Percentiles rank a stretch among this genome's conserved stretches.
These are phyloP conservation scores for Alviniconcha marisindica DNA, from an alignment of 1,140 invertebrate genomes.

Conservation along the genomic window DNA sequence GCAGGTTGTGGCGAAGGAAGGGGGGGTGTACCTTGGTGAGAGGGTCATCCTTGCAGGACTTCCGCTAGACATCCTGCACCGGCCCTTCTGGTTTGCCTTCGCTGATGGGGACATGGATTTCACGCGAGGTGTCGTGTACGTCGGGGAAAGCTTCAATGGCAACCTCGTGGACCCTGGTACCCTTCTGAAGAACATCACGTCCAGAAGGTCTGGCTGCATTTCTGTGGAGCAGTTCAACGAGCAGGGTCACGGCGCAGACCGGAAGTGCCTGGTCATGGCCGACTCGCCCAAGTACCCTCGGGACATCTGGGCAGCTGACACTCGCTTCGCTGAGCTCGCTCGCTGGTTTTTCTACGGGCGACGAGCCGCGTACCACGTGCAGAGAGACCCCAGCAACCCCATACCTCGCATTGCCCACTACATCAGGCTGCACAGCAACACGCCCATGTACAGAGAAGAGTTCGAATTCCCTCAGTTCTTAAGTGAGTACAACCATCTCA, in stretches of 20 bases:
- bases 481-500: slow-evolving; percentile 14
- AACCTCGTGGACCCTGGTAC: background rate
- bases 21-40: slow-evolving; percentile 10
- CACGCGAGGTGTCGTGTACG: slow-evolving; percentile 6
- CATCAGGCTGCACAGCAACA: background rate
- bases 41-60: background rate
- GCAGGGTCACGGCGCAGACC: background rate
- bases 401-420: slow-evolving; percentile 39
- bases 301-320: slow-evolving; percentile 26
- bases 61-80: background rate
- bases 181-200: background rate
- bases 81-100: background rate
- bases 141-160: background rate
- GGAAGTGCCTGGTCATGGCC: background rate
- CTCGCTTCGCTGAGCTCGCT: slow-evolving; percentile 33
- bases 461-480: background rate
- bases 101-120: background rate
- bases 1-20: background rate
- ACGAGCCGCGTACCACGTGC: background rate
- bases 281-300: slow-evolving; percentile 6
- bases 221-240: background rate
- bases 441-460: background rate
- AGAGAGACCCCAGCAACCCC: background rate
- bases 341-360: slow-evolving; percentile 38
- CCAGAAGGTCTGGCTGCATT: background rate